A percentile compares a stretch with the other conserved stretches of the same genome.
These are phyloP conservation scores for Oxygymnocypris stewartii DNA, from an alignment of 2,113 vertebrate genomes.

Conservation along the genomic window DNA sequence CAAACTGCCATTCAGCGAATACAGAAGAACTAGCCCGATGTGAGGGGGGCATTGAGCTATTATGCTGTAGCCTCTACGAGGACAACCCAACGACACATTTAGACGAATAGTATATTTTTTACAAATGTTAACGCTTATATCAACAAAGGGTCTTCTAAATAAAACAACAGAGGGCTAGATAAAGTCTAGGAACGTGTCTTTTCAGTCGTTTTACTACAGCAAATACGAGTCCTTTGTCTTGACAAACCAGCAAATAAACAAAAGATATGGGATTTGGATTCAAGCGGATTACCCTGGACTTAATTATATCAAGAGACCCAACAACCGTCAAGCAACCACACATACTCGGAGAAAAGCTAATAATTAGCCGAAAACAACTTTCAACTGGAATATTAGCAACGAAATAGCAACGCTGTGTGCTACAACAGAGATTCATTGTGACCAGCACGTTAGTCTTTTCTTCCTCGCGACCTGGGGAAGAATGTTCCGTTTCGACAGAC, in stretches of 20 bases:
- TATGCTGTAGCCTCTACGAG: conserved; percentile 60
- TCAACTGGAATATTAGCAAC: conserved; percentile 25
- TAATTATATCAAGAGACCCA: conserved; percentile 71
- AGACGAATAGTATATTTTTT: conserved; percentile 27
- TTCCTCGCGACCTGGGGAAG: conserved; percentile 30
- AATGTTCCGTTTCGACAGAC: conserved; percentile 46
- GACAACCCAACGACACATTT: conserved; percentile 58
- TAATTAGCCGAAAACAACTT: conserved; percentile 41
- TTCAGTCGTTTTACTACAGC: conserved; percentile 12
- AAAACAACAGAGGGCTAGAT: background rate
- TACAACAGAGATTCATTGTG: conserved; percentile 42
- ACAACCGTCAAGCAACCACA: conserved; percentile 66
- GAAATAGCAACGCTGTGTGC: conserved; percentile 29
- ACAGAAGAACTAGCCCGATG: conserved; percentile 71
- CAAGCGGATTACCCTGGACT: conserved; percentile 71
- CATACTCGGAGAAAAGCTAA: conserved; percentile 25
- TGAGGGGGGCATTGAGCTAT: conserved; percentile 61
- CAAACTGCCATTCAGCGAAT: conserved; percentile 61
- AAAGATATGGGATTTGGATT: conserved; percentile 62
- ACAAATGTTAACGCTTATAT: background rate
- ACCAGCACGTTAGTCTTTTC: conserved; percentile 51
- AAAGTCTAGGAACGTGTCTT: background rate
- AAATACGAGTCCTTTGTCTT: conserved; percentile 72
- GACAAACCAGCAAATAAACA: conserved; percentile 76
- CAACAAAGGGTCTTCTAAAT: background rate